A percentile compares a stretch with the other conserved stretches of the same genome.
phyloP scores from a whole-genome alignment of 2,113 vertebrate species.

The Sarotherodon lohbergeri region DNA sequence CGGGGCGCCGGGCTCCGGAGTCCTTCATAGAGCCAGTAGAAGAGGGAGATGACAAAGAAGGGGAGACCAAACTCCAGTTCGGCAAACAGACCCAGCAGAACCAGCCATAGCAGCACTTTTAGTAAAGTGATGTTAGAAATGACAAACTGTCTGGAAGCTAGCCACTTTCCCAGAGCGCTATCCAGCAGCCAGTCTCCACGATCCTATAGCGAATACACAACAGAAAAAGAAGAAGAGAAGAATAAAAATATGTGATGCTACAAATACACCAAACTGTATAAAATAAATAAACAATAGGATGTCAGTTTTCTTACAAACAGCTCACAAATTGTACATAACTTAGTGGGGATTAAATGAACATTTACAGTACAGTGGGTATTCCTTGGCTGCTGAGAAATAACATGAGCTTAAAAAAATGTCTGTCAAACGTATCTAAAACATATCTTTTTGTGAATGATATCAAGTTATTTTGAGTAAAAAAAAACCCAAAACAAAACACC shows the following conservation, averaged over 20 bases:
- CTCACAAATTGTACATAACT: not conserved
- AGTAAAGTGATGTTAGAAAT: constrained; percentile 73
- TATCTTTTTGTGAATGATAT: not conserved
- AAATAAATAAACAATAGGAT: not conserved
- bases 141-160: constrained; percentile 48
- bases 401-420: not conserved
- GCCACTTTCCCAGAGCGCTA: constrained; percentile 59
- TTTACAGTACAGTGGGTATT: not conserved
- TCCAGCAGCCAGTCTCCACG: constrained; percentile 57
- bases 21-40: constrained; percentile 90
- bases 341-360: not conserved
- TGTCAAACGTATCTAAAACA: not conserved
- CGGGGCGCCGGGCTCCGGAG: constrained; percentile 73
- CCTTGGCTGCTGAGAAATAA: not conserved
- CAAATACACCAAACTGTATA: not conserved
- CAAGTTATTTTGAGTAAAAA: not conserved
- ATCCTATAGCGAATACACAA: constrained; percentile 33
- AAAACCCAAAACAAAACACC: rapidly evolving
- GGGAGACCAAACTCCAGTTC: constrained; percentile 86
- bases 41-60: constrained; percentile 85
- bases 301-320: not conserved
- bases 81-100: constrained; percentile 83
- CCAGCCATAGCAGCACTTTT: constrained; percentile 87
- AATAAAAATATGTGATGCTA: not conserved
- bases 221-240: not conserved